Evolutionary conservation across 2,113 vertebrate species (phyloP).

Genomic region (Penelope pileata): DNA sequence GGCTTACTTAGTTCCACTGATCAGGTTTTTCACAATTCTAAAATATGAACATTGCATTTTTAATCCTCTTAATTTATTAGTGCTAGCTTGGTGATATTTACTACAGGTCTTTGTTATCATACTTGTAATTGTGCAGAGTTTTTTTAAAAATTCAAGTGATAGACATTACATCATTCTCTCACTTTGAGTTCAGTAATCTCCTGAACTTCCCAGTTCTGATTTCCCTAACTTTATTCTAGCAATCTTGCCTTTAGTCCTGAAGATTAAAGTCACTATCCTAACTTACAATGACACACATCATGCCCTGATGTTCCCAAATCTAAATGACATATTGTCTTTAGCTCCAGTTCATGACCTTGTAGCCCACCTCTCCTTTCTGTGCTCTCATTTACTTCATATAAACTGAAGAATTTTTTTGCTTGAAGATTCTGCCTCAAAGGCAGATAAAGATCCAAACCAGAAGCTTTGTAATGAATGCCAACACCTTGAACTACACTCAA

Average conservation of each 20-base stretch:
- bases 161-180: rapidly evolving
- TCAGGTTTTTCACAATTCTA: neutral
- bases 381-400: constrained; percentile 4
- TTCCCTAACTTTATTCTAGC: neutral
- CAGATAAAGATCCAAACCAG: constrained; percentile 70
- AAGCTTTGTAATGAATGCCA: constrained; percentile 71
- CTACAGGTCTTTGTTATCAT: neutral
- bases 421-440: constrained; percentile 52
- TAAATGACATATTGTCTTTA: neutral
- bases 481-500: constrained; percentile 65
- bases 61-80: neutral
- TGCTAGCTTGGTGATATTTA: neutral
- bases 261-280: neutral
- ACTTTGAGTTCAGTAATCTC: neutral
- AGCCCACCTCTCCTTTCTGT: constrained; percentile 10
- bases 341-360: neutral
- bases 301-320: neutral
- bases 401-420: constrained; percentile 32
- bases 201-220: neutral
- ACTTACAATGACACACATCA: neutral
- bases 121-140: neutral
- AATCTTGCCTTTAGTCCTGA: neutral
- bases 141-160: neutral
- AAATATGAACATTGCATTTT: neutral
- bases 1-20: neutral